Conservation (phyloP, 92 coral and sea anemone species). For the Siderastrea siderea region DNA sequence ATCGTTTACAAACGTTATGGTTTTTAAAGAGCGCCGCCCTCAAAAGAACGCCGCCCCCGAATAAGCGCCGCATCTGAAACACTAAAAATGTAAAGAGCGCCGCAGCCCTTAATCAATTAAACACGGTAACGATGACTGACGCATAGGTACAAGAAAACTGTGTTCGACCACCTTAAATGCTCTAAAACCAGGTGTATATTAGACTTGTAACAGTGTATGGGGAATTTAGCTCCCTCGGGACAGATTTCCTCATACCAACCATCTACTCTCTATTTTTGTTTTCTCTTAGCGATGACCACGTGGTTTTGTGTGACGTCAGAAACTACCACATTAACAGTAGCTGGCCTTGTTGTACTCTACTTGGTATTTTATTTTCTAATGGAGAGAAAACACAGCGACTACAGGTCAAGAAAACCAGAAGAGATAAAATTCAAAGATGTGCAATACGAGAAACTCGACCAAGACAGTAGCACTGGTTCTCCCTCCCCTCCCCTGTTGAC, state of each 20-base stretch:
- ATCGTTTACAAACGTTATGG: too few relatives aligned
- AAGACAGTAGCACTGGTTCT: neutral
- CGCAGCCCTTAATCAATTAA: too few relatives aligned
- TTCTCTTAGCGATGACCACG: conserved; percentile 60
- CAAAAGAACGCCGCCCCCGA: too few relatives aligned
- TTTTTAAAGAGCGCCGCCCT: too few relatives aligned
- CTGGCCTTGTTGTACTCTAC: conserved; percentile 48
- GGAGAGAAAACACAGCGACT: conserved; percentile 65
- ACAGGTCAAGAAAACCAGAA: neutral
- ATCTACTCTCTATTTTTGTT: neutral
- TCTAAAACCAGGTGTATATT: too few relatives aligned
- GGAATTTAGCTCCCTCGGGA: neutral
- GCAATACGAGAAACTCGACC: conserved; percentile 42
- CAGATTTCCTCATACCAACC: neutral
- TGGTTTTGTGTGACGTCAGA: conserved; percentile 71
- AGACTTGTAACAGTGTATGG: neutral
- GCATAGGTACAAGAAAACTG: too few relatives aligned
- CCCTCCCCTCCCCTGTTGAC: conserved; percentile 33
- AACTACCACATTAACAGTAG: conserved; percentile 58
- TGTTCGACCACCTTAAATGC: too few relatives aligned
- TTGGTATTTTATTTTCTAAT: conserved; percentile 55
- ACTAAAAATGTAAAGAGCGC: too few relatives aligned
- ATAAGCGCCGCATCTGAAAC: too few relatives aligned
- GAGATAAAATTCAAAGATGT: neutral
- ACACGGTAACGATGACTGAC: too few relatives aligned